Percentiles rank a stretch among this genome's conserved stretches.
These are phyloP conservation scores for Tribolium madens DNA, from an alignment of 1,140 invertebrate species.

Conservation along the genomic window DNA sequence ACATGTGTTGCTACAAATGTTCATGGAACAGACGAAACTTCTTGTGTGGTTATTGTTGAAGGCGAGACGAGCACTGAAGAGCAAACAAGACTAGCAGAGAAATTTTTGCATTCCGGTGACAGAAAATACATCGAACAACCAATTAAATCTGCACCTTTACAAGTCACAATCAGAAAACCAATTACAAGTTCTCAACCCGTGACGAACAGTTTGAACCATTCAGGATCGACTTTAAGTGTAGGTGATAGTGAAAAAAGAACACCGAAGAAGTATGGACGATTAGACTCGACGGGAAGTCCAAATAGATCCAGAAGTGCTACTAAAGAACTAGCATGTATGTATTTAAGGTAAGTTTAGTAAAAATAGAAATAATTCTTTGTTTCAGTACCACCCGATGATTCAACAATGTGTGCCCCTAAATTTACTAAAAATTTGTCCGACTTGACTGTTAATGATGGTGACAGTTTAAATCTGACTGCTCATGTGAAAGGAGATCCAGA, in stretches of 20 bases:
- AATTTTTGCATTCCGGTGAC: constrained; percentile 88
- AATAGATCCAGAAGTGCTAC: constrained; percentile 88
- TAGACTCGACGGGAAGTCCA: constrained; percentile 79
- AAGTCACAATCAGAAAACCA: constrained; percentile 74
- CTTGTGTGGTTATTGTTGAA: constrained; percentile 97
- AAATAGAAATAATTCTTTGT: constrained; percentile 43
- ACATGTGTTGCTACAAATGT: constrained; percentile 91
- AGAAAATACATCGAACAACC: constrained; percentile 86
- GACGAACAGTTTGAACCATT: constrained; percentile 61
- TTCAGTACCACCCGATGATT: constrained; percentile 85
- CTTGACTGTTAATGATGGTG: constrained; percentile 83
- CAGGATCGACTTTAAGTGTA: constrained; percentile 60
- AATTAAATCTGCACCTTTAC: constrained; percentile 80
- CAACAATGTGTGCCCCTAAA: constrained; percentile 85
- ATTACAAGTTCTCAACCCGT: constrained; percentile 55
- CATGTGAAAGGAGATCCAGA: constrained; percentile 92
- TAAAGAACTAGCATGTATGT: constrained; percentile 89
- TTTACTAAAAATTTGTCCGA: constrained; percentile 82
- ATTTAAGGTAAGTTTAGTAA: neutral
- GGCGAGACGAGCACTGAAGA: constrained; percentile 85
- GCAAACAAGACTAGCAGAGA: constrained; percentile 84
- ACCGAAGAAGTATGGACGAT: constrained; percentile 81
- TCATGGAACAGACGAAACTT: constrained; percentile 94
- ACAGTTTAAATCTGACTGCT: constrained; percentile 81
- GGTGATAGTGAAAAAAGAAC: constrained; percentile 66